phyloP scores from a whole-genome alignment of 2,888 invertebrate genomes.

The Netelia melanura region DNA sequence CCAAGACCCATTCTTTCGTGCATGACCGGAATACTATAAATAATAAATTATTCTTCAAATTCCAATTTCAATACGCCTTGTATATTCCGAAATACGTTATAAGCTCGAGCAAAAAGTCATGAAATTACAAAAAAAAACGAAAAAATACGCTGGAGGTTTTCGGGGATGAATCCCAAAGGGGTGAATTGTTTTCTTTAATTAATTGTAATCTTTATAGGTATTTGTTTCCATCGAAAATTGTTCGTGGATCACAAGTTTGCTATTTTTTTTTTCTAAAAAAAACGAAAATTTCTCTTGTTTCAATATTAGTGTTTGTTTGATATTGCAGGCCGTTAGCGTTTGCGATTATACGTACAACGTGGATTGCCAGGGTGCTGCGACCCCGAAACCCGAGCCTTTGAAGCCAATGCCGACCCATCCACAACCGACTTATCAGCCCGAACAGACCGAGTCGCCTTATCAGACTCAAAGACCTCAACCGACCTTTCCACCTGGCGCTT shows the following conservation, averaged over 20 bases:
- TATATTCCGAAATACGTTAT: not conserved
- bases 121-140: no score
- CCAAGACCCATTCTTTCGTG: slow-evolving; percentile 45
- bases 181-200: no score
- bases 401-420: slow-evolving; percentile 37
- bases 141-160: no score
- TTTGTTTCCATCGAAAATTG: not conserved
- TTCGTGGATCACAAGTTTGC: not conserved
- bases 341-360: slow-evolving; percentile 89
- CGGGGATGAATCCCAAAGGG: no score
- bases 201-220: no score
- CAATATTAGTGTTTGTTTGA: not conserved
- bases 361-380: slow-evolving; percentile 85
- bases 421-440: slow-evolving; percentile 62
- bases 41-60: not conserved
- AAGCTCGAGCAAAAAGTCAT: no score
- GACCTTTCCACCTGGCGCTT: slow-evolving; percentile 70
- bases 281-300: not conserved
- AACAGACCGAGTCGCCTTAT: slow-evolving; percentile 64
- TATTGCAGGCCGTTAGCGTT: slow-evolving; percentile 87
- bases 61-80: not conserved
- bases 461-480: slow-evolving; percentile 70
- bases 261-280: not conserved
- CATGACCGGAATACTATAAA: slow-evolving; percentile 56
- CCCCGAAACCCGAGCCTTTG: slow-evolving; percentile 74